Evolutionary conservation across 2,113 vertebrate genomes (phyloP).

Genomic region (Tetraodon nigroviridis): DNA sequence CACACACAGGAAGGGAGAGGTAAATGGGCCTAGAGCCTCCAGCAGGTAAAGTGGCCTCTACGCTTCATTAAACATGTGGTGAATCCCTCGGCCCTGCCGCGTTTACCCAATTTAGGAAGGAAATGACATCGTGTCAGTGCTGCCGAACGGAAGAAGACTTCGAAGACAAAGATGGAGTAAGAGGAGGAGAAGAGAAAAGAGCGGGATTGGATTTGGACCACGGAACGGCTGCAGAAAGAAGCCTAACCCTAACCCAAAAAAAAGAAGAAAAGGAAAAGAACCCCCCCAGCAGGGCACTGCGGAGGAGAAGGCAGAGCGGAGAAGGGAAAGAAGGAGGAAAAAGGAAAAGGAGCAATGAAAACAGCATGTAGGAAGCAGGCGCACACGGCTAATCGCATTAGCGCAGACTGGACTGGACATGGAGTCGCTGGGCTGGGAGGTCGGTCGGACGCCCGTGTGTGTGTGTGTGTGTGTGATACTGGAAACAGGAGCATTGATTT

Average conservation of each 20-base stretch:
- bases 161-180: constrained; percentile 3
- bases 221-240: constrained; percentile 10
- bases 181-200: constrained; percentile 14
- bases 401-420: constrained; percentile 65
- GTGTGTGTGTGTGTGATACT: constrained; percentile 23
- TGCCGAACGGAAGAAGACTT: constrained; percentile 4
- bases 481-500: too few species aligned
- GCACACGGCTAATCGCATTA: constrained; percentile 64
- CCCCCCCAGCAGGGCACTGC: constrained; percentile 8
- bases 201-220: constrained; percentile 46
- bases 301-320: constrained; percentile 1
- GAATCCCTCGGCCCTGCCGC: constrained; percentile 37
- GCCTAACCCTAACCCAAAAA: constrained; percentile 2
- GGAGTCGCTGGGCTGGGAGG: constrained; percentile 66
- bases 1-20: constrained; percentile 2
- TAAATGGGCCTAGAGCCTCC: constrained; percentile 24
- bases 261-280: constrained; percentile 7
- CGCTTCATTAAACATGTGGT: constrained; percentile 51
- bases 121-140: constrained; percentile 51
- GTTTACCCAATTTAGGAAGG: constrained; percentile 59
- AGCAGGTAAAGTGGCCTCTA: constrained; percentile 46
- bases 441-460: constrained; percentile 52
- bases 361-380: constrained; percentile 46
- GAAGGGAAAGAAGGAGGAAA: not conserved
- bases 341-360: constrained; percentile 36